Percentiles rank a stretch among this genome's conserved stretches.
phyloP scores from a whole-genome alignment of 1,140 invertebrate genomes.

The Tetramorium simillimum region DNA sequence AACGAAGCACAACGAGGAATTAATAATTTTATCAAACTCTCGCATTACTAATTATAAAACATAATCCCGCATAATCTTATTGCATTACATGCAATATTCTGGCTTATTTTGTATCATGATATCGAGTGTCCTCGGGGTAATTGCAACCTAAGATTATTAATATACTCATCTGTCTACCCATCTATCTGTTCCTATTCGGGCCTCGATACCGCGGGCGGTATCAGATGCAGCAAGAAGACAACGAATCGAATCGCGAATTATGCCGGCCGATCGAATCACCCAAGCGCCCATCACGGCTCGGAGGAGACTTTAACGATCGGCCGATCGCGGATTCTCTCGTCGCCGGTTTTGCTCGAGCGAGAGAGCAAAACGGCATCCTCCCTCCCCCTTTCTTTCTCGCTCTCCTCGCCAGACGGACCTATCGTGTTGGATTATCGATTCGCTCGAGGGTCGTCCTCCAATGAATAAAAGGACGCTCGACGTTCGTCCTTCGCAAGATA shows the following conservation, averaged over 20 bases:
- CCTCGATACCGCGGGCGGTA: conserved; percentile 34
- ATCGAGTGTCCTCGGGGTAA: conserved; percentile 20
- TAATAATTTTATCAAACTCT: not conserved
- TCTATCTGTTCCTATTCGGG: conserved; percentile 53
- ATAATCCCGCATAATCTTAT: not conserved
- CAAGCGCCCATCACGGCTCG: conserved; percentile 66
- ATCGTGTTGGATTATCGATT: conserved; percentile 80
- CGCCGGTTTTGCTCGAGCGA: conserved; percentile 64
- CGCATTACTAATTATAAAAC: conserved; percentile 28
- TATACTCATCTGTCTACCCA: conserved; percentile 37
- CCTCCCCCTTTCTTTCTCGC: conserved; percentile 62
- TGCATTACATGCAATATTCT: not conserved
- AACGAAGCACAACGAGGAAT: not conserved
- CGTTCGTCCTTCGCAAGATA: conserved; percentile 73
- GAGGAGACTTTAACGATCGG: conserved; percentile 75
- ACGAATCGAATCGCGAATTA: conserved; percentile 68
- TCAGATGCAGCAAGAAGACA: conserved; percentile 50
- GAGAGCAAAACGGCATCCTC: conserved; percentile 26
- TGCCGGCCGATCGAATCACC: conserved; percentile 66
- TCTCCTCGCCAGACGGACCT: conserved; percentile 67
- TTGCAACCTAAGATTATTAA: conserved; percentile 34
- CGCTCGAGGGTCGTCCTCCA: conserved; percentile 69
- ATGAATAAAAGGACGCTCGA: conserved; percentile 77
- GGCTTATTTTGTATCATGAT: conserved; percentile 53
- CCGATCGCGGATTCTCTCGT: conserved; percentile 71